Conservation (phyloP, 2,113 vertebrate genomes). For the Tinamus guttatus region DNA sequence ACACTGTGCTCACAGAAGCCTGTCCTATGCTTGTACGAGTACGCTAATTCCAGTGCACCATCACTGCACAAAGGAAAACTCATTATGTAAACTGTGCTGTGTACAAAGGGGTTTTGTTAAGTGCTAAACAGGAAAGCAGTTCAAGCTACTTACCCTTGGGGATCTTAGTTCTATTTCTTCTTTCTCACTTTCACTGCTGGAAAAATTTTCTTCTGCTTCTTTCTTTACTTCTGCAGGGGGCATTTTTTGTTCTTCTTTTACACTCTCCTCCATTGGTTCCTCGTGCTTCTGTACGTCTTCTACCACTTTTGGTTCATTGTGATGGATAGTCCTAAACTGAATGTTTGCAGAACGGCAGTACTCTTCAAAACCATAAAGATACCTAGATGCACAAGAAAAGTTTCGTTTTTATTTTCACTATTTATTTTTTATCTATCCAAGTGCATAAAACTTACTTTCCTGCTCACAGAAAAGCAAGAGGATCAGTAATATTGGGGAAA, state of each 20-base stretch:
- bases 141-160: slow-evolving; percentile 84
- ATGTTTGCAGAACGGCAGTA: slow-evolving; percentile 96
- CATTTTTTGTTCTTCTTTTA: slow-evolving; percentile 75
- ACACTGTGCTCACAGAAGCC: background rate
- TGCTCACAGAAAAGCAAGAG: background rate
- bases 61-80: background rate
- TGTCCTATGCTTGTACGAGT: background rate
- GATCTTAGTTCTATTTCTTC: slow-evolving; percentile 83
- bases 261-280: slow-evolving; percentile 78
- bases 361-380: slow-evolving; percentile 97
- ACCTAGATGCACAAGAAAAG: slow-evolving; percentile 77
- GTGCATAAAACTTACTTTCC: background rate
- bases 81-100: background rate
- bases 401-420: background rate
- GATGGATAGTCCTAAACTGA: slow-evolving; percentile 96
- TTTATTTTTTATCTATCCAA: background rate
- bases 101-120: slow-evolving; percentile 3
- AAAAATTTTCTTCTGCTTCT: slow-evolving; percentile 80
- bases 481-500: background rate
- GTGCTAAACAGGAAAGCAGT: background rate
- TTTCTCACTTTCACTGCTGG: slow-evolving; percentile 86
- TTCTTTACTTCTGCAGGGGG: slow-evolving; percentile 77
- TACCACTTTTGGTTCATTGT: slow-evolving; percentile 87
- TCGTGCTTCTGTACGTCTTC: slow-evolving; percentile 64
- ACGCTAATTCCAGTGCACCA: background rate